phyloP scores from a whole-genome alignment of 2,797 vertebrate species.

The Darevskia mixta region DNA sequence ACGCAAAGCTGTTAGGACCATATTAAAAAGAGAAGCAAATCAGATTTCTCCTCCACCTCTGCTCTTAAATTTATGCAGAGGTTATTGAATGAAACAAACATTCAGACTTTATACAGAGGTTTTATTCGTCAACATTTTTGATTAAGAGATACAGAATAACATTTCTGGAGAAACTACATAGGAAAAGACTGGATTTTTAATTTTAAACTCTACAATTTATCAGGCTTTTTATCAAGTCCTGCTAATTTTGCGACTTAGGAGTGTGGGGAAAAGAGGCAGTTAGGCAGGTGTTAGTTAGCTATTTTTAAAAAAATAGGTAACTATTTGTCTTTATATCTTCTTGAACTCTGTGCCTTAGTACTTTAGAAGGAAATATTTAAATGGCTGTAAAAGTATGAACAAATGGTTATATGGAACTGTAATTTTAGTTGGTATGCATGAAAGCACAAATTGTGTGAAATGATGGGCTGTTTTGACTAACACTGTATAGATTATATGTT shows the following conservation, averaged over 20 bases:
- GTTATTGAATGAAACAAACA: conserved; percentile 7
- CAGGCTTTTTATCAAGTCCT: no score
- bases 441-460: conserved; percentile 64
- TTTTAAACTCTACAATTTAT: background rate
- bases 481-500: conserved; percentile 60
- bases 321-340: conserved; percentile 44
- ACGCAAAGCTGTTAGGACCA: no score
- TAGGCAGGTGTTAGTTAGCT: conserved; percentile 15
- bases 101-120: conserved; percentile 28
- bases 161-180: background rate
- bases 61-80: background rate
- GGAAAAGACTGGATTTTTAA: background rate
- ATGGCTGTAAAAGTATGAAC: conserved; percentile 59
- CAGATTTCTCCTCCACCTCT: no score
- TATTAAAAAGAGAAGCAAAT: no score
- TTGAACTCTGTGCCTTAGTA: conserved; percentile 43
- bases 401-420: conserved; percentile 68
- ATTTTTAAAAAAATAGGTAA: conserved; percentile 36
- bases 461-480: conserved; percentile 68
- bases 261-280: background rate
- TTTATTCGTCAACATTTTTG: conserved; percentile 12
- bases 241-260: no score
- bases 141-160: conserved; percentile 21
- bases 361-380: conserved; percentile 61
- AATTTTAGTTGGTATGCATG: conserved; percentile 59